Evolutionary conservation across 2,888 invertebrate species (phyloP).

Genomic region (Beris chalybata): DNA sequence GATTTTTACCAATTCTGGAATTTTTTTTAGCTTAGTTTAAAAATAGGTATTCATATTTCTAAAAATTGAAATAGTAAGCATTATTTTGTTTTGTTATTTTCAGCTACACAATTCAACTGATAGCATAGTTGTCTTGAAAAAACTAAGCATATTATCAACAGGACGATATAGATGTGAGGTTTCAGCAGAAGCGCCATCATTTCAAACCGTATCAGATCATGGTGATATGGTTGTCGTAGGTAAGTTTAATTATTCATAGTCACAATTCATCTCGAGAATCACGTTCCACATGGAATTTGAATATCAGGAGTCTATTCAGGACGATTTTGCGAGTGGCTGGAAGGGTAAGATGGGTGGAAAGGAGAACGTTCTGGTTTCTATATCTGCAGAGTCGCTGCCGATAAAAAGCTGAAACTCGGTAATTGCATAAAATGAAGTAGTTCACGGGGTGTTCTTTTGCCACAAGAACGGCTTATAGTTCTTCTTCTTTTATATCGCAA

Average conservation of each 20-base stretch:
- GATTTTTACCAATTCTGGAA: too few species aligned
- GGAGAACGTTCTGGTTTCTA: too few species aligned
- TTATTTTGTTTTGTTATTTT: slow-evolving; percentile 41
- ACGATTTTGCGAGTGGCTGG: too few species aligned
- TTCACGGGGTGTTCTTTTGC: too few species aligned
- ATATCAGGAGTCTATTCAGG: too few species aligned
- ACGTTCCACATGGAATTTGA: too few species aligned
- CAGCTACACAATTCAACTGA: slow-evolving; percentile 68
- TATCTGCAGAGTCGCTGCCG: too few species aligned
- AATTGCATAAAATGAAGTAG: too few species aligned
- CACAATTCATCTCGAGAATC: background rate
- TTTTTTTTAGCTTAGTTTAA: background rate
- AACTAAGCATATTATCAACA: slow-evolving; percentile 70
- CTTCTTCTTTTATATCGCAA: too few species aligned
- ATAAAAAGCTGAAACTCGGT: too few species aligned
- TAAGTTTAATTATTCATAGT: slow-evolving; percentile 54
- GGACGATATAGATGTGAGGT: slow-evolving; percentile 78
- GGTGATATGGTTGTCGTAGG: slow-evolving; percentile 75
- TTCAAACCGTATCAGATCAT: slow-evolving; percentile 74
- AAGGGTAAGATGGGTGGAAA: too few species aligned
- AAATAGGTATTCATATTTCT: slow-evolving; percentile 1
- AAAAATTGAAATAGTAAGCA: background rate
- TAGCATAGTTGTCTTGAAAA: slow-evolving; percentile 66
- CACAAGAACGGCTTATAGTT: too few species aligned
- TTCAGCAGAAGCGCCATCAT: slow-evolving; percentile 75